Base-by-base conservation (phyloP, 1,140 invertebrate species). In the Planococcus citri region DNA sequence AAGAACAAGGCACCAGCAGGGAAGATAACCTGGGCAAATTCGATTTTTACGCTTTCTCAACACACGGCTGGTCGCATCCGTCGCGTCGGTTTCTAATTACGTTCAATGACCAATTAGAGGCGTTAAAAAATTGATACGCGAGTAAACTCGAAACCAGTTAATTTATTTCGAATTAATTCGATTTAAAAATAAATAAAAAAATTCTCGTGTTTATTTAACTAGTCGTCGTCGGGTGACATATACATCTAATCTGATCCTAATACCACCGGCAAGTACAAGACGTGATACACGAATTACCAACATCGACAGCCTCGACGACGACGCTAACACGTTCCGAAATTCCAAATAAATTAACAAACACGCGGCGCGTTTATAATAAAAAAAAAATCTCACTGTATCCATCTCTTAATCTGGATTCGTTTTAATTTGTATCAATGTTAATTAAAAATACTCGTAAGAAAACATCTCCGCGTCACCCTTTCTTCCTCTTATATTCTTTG, bases 11-110 rank as follows among this genome's bases (percentile, higher is more conserved):
- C 41, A 33, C 29, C n/a, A n/a, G 41, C 4, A 37, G 33, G 14
- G 14, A 14, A 37, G 33, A 37, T 14, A 3, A 20, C 41, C 6
- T 17, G 17, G 6, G 41, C 41, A n/a, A 51, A 51, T 20, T 20
- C 41, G n/a, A 51, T 17, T 51, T 51, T 51, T 20, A 51, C 41
- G n/a, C 41, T 14, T 51, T 17, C 41, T 51, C 41, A 20, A 51
- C n/a, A 17, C 12, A 20, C 41, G 41, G 6, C 41, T 9, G n/a
- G n/a, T n/a, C n/a, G n/a, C n/a, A n/a, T n/a, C n/a, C n/a, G n/a
- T n/a, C n/a, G n/a, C n/a, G n/a, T n/a, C n/a, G n/a, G n/a, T 51
- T 51, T 51, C 41, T 51, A 51, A 51, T 51, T 51, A 51, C 41
- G 41, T 51, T 17, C 41, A 20, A 51, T 17, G 41, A 51, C 10